These are phyloP conservation scores for Drosophila sechellia DNA, from an alignment of 1,140 invertebrate genomes.

Conservation along the genomic window DNA sequence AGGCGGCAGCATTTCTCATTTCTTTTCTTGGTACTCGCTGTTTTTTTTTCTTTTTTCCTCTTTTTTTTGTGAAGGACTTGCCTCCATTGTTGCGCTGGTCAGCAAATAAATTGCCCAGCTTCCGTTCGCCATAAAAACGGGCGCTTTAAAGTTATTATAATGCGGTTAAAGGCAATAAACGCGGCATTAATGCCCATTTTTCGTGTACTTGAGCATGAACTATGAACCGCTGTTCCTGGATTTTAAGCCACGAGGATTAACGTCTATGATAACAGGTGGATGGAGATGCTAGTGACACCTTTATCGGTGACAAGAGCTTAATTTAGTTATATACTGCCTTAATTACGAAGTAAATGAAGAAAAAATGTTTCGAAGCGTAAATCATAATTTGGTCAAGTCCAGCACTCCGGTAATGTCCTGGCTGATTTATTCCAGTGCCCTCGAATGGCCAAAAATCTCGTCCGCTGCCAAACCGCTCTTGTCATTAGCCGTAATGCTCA, in stretches of 20 bases:
- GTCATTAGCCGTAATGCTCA: conserved; percentile 80
- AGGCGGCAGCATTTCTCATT: conserved; percentile 75
- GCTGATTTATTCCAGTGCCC: conserved; percentile 70
- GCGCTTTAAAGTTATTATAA: conserved; percentile 81
- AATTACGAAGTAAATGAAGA: not conserved
- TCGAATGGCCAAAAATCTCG: conserved; percentile 50
- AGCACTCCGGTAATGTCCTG: conserved; percentile 24
- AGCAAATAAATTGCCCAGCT: conserved; percentile 76
- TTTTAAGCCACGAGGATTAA: conserved; percentile 13
- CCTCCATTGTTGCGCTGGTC: conserved; percentile 63
- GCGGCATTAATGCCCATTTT: conserved; percentile 70
- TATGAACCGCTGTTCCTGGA: conserved; percentile 14
- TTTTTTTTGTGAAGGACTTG: conserved; percentile 8
- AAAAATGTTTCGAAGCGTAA: conserved; percentile 11
- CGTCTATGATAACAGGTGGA: conserved; percentile 38
- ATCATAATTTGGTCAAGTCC: conserved; percentile 47
- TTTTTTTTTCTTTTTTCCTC: conserved; percentile 2
- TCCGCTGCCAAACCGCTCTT: conserved; percentile 25
- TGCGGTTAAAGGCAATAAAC: conserved; percentile 81
- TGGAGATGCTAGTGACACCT: not conserved
- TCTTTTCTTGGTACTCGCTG: conserved; percentile 25
- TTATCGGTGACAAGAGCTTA: conserved; percentile 25
- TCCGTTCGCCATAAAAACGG: conserved; percentile 66
- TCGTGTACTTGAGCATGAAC: conserved; percentile 64
- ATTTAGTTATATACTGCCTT: conserved; percentile 7